Base-by-base conservation (phyloP, 1,140 invertebrate genomes). In the Galleria mellonella region DNA sequence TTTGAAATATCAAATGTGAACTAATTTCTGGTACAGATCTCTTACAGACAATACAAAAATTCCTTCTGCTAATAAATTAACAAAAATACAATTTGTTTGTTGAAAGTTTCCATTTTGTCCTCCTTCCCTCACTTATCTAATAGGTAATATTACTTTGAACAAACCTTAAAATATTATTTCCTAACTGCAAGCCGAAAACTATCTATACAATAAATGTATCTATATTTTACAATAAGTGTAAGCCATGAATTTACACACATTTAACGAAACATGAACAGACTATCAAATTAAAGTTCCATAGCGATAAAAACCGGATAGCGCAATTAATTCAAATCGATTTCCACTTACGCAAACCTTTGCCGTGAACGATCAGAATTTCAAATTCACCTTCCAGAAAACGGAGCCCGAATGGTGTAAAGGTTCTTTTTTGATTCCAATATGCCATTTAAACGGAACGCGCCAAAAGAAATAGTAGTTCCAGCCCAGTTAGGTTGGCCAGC, bases 291-390 rank as follows among this genome's bases (percentile, higher is more conserved):
- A 84, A 74, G 74, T 84, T 81, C 76, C 57, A 54, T 13, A 17
- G 32, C 15, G 40, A 68, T 57, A 81, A 79, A 82, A 83, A 71
- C 32, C 52, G 13, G 36, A 15, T 43, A 42, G 40, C 48, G 51
- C 74, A 77, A 84, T 79, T 74, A 79, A 83, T 83, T 84, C 76
- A 81, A 79, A 83, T 77, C 68, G 76, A 83, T 83, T 78, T 79
- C 75, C 72, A 79, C 75, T 81, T 70, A 72, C 68, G 56, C 64
- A 69, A 76, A 66, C 63, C 52, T 53, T 70, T 63, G 66, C 59
- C 60, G 54, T 69, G 64, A 69, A 72, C 60, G 71, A 84, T 83
- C 81, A 78, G 81, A 85, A 83, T 85, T 85, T 81, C 73, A 83
- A 85, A 83, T 84, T 51, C 63, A 56, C 60, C 71, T 70, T 75